phyloP scores from a whole-genome alignment of 2,888 invertebrate genomes.

The Callinectes sapidus region DNA sequence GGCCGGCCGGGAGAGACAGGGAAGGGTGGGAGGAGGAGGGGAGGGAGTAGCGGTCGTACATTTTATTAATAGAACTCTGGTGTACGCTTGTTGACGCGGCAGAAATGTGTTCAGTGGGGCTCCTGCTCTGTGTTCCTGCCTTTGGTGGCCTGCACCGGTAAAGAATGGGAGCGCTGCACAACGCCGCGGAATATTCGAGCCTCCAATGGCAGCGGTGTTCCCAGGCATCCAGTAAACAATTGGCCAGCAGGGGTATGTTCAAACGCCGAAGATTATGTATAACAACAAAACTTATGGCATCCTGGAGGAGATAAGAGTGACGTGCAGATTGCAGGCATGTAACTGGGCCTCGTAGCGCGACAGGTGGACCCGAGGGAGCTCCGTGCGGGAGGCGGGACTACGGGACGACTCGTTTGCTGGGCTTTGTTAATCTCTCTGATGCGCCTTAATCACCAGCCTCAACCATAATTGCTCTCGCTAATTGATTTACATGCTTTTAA shows the following conservation, averaged over 20 bases:
- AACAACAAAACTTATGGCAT: not conserved
- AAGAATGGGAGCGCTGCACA: not conserved
- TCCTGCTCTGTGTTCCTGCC: not conserved
- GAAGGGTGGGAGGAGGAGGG: not conserved
- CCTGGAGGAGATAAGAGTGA: not conserved
- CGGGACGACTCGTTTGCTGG: constrained; percentile 14
- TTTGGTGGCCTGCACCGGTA: not conserved
- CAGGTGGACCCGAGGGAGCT: not conserved
- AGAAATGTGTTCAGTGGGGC: not conserved
- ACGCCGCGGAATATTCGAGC: not conserved
- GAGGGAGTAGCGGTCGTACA: not conserved
- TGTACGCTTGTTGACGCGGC: not conserved
- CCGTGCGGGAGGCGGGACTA: not conserved
- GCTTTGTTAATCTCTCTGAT: constrained; percentile 16
- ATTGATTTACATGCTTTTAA: constrained; percentile 25
- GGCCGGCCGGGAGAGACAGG: too few relatives aligned
- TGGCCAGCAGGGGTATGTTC: not conserved
- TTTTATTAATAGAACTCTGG: not conserved
- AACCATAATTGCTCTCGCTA: constrained; percentile 20
- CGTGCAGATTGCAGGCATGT: not conserved
- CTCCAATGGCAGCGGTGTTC: not conserved
- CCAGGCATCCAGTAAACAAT: not conserved
- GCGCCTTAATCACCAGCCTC: constrained; percentile 25
- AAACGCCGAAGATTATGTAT: constrained; percentile 14
- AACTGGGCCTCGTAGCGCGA: not conserved